Evolutionary conservation across 2,797 vertebrate species (phyloP), one percentile per base, ranked within the genome.

Genomic region (Spheniscus humboldti): DNA sequence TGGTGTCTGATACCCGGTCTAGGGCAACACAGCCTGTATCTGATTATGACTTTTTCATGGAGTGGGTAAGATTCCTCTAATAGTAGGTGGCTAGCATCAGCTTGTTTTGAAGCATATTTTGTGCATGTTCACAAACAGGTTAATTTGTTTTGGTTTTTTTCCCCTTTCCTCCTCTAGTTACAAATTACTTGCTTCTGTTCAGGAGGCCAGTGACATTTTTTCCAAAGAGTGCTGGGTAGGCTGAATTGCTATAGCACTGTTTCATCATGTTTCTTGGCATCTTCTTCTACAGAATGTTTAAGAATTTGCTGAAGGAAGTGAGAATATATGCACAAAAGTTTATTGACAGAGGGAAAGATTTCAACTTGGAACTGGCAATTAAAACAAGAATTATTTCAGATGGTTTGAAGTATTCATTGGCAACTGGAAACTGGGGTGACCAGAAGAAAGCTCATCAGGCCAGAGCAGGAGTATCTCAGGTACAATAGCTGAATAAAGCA

Each of bases 391-490:
- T 99, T 94, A 99, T 99, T 98, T 99, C 99, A 1, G 99, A 99
- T 1, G 99, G 99, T 19, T 98, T 99, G 81, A 99, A 99, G 94
- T 99, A 99, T 59, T 99, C 99, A 0, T 96, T 99, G 93, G 99
- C 99, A 85, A 99, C 99, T 2, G 99, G 99, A 41, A 99, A 99
- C 98, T 99, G 99, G 99, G 99, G 99, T 7, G 99, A 99, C 48
- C 99, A 99, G 76, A 99, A 99, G 97, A 99, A 99, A 97, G 99
- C 99, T 92, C 99, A 99, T 96, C 99, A 99, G 97, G 99, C 99
- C 93, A 98, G 99, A 97, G 99, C 99, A 14, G 99, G 99, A 30
- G 99, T 99, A 9, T 99, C 99, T 60, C 99, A 99, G 99, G 99
- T 99, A 95, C 97, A 27, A 5, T 4, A 75, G 53, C 50, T 68